A percentile compares a stretch with the other conserved stretches of the same genome.
These are phyloP conservation scores for Actinostola sp. DNA, from an alignment of 92 coral and sea anemone genomes.

Conservation along the genomic window DNA sequence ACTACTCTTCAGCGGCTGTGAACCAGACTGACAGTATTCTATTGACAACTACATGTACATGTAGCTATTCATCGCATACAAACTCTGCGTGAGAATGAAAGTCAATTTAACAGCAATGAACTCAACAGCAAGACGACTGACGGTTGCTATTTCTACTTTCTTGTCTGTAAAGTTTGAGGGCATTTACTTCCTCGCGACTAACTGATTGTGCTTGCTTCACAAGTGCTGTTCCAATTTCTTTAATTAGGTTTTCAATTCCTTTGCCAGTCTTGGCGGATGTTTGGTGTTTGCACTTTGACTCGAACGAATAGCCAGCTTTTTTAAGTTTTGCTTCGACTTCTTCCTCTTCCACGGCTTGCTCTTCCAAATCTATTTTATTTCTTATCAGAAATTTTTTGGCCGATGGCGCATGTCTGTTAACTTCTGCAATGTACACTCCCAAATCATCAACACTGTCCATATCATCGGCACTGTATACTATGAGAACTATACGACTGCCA, in stretches of 20 bases:
- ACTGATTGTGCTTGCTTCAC: slow-evolving; percentile 27
- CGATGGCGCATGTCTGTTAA: slow-evolving; percentile 17
- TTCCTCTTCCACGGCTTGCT: slow-evolving; percentile 10
- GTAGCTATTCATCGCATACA: no score
- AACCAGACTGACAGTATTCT: no score
- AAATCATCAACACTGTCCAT: slow-evolving; percentile 29
- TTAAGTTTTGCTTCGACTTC: slow-evolving; percentile 17
- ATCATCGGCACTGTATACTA: slow-evolving; percentile 36
- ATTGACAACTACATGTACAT: no score
- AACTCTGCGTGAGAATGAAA: no score
- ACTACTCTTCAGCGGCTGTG: no score
- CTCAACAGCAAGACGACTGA: slow-evolving; percentile 4
- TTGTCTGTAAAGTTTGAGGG: slow-evolving; percentile 1
- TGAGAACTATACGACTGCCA: slow-evolving; percentile 13
- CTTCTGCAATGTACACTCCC: slow-evolving; percentile 2
- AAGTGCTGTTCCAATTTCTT: slow-evolving; percentile 7
- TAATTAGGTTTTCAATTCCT: slow-evolving; percentile 16
- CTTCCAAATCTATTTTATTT: slow-evolving; percentile 26
- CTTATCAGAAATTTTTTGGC: slow-evolving; percentile 35
- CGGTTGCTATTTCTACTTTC: background rate
- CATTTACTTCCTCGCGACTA: background rate
- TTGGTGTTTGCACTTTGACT: background rate
- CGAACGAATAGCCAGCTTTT: slow-evolving; percentile 4
- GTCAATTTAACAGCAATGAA: no score
- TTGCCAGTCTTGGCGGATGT: slow-evolving; percentile 24